A percentile compares a stretch with the other conserved stretches of the same genome.
These are phyloP conservation scores for Caenorhabditis sp. DNA, from an alignment of 2,888 invertebrate species.

Conservation along the genomic window DNA sequence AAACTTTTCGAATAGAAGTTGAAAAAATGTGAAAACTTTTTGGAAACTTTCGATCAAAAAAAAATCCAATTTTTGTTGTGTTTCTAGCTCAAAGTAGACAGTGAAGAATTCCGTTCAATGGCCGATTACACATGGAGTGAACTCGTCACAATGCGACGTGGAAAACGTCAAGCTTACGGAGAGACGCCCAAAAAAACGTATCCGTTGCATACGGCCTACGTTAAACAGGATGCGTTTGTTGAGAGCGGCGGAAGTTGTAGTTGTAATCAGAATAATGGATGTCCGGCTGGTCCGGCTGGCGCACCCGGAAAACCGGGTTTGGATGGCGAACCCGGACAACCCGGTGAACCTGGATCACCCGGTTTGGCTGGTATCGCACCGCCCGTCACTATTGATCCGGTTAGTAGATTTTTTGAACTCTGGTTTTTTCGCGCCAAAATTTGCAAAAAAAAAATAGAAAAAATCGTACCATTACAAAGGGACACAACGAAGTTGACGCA, in stretches of 20 bases:
- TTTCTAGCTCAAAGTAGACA: slow-evolving; percentile 53
- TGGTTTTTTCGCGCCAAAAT: not conserved
- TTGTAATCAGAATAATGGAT: slow-evolving; percentile 54
- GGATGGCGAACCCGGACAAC: slow-evolving; percentile 53
- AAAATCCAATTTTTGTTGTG: too few relatives aligned
- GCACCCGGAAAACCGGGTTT: slow-evolving; percentile 56
- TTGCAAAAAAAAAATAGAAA: too few relatives aligned
- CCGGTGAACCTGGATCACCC: slow-evolving; percentile 56
- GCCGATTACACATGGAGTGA: slow-evolving; percentile 59
- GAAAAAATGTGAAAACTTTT: too few relatives aligned
- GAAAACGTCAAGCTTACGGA: slow-evolving; percentile 53
- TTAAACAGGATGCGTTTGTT: slow-evolving; percentile 58
- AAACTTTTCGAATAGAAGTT: too few relatives aligned
- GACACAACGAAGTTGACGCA: too few relatives aligned
- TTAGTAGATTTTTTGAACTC: slow-evolving; percentile 12
- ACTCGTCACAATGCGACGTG: slow-evolving; percentile 46
- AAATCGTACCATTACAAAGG: not conserved
- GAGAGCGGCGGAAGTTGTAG: slow-evolving; percentile 51
- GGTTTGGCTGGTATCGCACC: slow-evolving; percentile 65
- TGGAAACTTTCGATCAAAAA: too few relatives aligned
- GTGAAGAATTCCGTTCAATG: slow-evolving; percentile 56
- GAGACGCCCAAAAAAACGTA: slow-evolving; percentile 46
- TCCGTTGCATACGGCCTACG: slow-evolving; percentile 55
- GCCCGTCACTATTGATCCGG: slow-evolving; percentile 61
- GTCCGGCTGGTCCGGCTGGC: slow-evolving; percentile 58